phyloP scores from a whole-genome alignment of 2,888 invertebrate genomes.

The Rosalia funebris region DNA sequence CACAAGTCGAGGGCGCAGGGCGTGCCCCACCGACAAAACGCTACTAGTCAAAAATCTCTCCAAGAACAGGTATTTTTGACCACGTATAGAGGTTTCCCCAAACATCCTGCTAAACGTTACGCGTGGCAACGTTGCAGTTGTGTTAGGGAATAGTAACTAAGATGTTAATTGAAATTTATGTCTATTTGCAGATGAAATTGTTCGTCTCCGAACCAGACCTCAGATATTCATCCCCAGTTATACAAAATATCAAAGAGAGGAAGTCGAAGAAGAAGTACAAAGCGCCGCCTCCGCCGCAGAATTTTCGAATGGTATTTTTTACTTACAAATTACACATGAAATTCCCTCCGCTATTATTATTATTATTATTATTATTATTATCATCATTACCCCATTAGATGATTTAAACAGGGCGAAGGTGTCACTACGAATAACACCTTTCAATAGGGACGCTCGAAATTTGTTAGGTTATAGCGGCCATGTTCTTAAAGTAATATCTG shows the following conservation, averaged over 20 bases:
- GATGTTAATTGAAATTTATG: constrained; percentile 20
- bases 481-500: too few species aligned
- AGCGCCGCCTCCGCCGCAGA: constrained; percentile 74
- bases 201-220: constrained; percentile 83
- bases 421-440: too few species aligned
- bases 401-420: too few species aligned
- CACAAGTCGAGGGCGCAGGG: constrained; percentile 44
- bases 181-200: constrained; percentile 66
- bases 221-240: constrained; percentile 45
- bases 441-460: too few species aligned
- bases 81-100: too few species aligned
- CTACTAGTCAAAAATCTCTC: constrained; percentile 44
- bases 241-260: constrained; percentile 63
- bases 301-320: constrained; percentile 34
- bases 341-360: too few species aligned
- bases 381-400: too few species aligned
- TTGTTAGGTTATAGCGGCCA: too few species aligned
- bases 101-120: too few species aligned
- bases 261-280: constrained; percentile 79
- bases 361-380: too few species aligned
- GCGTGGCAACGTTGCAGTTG: too few species aligned
- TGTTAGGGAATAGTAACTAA: constrained; percentile 11
- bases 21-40: constrained; percentile 44
- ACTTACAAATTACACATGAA: constrained; percentile 14
- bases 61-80: constrained; percentile 36